Base-by-base conservation (phyloP, 2,113 vertebrate genomes). In the Tetraodon nigroviridis region DNA sequence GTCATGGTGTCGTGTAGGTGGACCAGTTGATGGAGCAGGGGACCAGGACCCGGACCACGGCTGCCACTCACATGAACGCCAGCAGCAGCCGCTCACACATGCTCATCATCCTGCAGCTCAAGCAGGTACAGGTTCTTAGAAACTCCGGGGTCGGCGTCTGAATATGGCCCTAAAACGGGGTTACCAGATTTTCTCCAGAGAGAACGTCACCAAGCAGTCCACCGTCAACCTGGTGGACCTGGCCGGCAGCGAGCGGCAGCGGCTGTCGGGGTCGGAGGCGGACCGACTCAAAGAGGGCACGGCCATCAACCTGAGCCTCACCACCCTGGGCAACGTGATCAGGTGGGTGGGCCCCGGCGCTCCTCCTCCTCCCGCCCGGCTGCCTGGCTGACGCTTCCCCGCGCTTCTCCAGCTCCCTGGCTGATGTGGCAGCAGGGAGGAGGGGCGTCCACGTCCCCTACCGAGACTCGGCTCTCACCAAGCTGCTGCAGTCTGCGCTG, bases 11-110 rank as follows among this genome's bases (percentile, higher is more conserved):
- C 18, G 49, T 61, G 47, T 81, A 93, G 73, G 90, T 94, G 76
- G 93, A 92, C 64, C 92, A 91, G 84, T 61, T 95, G 74, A 92
- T 94, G 91, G 92, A 94, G 12, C 93, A 94, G 77, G 93, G 93
- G 1, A 92, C 88, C 13, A 91, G 90, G 72, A 88, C 89, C 5
- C 89, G 94, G 74, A 95, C 92, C 67, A 95, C 92, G 0, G 92
- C 92, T 0, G 85, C 92, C 7, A 95, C 94, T 22, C 88, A 86
- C 78, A 90, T 93, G 89, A 96, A 95, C 1, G 82, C 91, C 78
- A 92, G 86, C 84, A 95, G 94, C 86, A 96, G 94, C 63, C 90
- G 92, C 14, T 95, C 93, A 2, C 94, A 96, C 78, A 92, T 96
- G 93, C 89, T 95, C 59, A 90, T 94, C 54, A 90, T 89, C 58